Evolutionary conservation across 2,113 vertebrate species (phyloP), one percentile per base, ranked within the genome.

Genomic region (Myanophis thanlyinensis): DNA sequence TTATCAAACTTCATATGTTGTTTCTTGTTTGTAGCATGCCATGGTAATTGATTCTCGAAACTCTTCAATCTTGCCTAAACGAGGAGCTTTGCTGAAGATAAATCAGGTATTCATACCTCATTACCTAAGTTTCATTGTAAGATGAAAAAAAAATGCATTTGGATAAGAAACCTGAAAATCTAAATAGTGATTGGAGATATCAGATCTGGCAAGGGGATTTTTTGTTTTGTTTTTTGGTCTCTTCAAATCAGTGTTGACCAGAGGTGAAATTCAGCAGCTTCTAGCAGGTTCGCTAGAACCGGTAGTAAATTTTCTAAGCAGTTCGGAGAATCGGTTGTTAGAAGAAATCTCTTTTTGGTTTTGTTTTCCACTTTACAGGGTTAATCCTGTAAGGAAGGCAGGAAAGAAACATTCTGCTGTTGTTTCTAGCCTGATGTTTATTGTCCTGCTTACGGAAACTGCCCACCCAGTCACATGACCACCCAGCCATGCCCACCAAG

Each of bases 11-110:
- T 15, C 88, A 0, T 95, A 6, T 35, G 20, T 89, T 94, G 92
- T 94, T 96, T 91, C 2, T 95, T 85, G 93, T 5, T 95, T 85
- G 12, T 15, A 99, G 99, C 99, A 99, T 30, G 97, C 98, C 0
- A 98, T 99, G 98, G 97, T 99, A 1, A 94, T 99, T 3, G 99
- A 99, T 96, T 98, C 98, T 2, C 98, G 99, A 92, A 99, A 99
- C 92, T 99, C 99, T 12, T 97, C 98, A 8, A 99, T 99, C 95
- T 95, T 99, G 91, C 99, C 99, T 4, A 98, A 93, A 95, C 98
- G 96, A 96, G 99, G 99, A 44, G 98, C 98, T 95, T 97, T 99
- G 97, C 97, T 99, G 59, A 99, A 99, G 93, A 97, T 99, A 90
- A 99, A 98, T 97, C 99, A 99, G 99, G 99, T 98, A 97, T 4